Evolutionary conservation across 2,113 vertebrate genomes (phyloP).

Genomic region (Rhizomys pruinosus): DNA sequence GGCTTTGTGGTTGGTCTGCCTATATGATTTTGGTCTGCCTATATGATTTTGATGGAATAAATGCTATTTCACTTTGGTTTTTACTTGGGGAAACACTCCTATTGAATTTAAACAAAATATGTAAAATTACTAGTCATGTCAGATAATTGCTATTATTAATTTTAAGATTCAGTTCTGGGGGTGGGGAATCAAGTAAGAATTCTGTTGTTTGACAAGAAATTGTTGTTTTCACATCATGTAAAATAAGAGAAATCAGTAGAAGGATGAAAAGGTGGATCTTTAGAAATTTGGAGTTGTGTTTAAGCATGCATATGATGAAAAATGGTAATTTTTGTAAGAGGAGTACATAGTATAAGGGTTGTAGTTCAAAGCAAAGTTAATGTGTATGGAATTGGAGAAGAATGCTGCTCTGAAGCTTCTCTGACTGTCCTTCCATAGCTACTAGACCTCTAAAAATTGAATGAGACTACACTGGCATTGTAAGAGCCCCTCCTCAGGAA

Average conservation of each 20-base stretch:
- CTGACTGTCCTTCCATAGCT: not conserved
- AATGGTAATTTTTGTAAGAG: too few relatives aligned
- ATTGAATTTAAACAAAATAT: not conserved
- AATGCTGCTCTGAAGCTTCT: not conserved
- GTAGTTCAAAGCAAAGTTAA: not conserved
- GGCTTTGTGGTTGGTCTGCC: not conserved
- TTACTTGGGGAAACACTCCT: not conserved
- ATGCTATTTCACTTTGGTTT: slow-evolving; percentile 11
- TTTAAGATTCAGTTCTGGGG: not conserved
- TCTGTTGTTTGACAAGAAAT: not conserved
- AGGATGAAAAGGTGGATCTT: not conserved
- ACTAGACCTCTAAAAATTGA: slow-evolving; percentile 11
- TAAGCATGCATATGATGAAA: not conserved
- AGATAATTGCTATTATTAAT: not conserved
- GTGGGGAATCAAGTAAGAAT: not conserved
- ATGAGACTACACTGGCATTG: not conserved
- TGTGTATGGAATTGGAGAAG: not conserved
- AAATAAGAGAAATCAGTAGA: not conserved
- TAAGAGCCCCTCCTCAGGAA: not conserved
- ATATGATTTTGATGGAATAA: not conserved
- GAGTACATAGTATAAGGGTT: not conserved
- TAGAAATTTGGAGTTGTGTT: not conserved
- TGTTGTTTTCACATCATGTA: not conserved
- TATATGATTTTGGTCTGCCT: not conserved
- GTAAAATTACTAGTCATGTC: not conserved